Evolutionary conservation across 2,888 invertebrate genomes (phyloP).

Genomic region (Cybosia mesomella): DNA sequence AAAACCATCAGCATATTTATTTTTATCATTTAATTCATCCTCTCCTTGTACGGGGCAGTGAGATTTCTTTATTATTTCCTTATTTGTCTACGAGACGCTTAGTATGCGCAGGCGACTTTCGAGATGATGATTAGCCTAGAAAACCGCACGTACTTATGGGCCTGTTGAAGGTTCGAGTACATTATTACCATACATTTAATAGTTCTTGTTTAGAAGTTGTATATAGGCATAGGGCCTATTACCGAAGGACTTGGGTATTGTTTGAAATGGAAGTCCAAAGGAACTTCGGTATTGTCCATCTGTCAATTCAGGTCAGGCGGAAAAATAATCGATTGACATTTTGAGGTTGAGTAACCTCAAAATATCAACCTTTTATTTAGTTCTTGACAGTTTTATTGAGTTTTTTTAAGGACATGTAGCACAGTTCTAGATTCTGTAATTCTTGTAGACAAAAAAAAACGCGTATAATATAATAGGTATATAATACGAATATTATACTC

Average conservation of each 20-base stretch:
- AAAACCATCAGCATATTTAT: conserved; percentile 44
- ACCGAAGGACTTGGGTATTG: background rate
- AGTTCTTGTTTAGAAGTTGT: conserved; percentile 34
- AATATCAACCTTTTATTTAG: too few species aligned
- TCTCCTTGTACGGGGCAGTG: conserved; percentile 51
- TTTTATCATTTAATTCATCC: conserved; percentile 57
- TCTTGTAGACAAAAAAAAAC: too few species aligned
- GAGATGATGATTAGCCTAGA: conserved; percentile 70
- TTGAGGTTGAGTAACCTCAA: too few species aligned
- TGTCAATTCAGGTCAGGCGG: too few species aligned
- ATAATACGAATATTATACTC: too few species aligned
- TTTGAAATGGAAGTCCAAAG: too few species aligned
- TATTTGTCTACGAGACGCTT: conserved; percentile 62
- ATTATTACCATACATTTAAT: background rate
- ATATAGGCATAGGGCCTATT: background rate
- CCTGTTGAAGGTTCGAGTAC: background rate
- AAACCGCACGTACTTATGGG: conserved; percentile 38
- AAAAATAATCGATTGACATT: too few species aligned
- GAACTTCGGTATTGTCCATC: too few species aligned
- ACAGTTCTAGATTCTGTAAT: too few species aligned
- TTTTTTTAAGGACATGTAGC: too few species aligned
- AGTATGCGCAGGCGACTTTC: conserved; percentile 69
- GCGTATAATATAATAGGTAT: too few species aligned
- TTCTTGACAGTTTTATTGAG: too few species aligned
- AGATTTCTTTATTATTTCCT: conserved; percentile 69